These are phyloP conservation scores for Acipenser transmontanus DNA, from an alignment of 2,797 vertebrate genomes.

Conservation along the genomic window DNA sequence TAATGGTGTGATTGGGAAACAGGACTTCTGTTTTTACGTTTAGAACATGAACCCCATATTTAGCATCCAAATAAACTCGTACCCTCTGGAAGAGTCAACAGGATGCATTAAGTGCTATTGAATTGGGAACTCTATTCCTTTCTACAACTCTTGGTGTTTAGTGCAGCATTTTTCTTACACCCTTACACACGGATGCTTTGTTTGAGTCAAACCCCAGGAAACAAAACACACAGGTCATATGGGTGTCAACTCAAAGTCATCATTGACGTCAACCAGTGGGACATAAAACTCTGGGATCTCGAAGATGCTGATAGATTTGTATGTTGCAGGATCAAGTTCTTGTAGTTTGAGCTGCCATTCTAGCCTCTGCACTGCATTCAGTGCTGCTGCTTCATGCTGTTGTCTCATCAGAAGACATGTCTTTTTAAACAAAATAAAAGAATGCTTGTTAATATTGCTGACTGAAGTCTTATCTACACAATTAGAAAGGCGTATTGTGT, in stretches of 20 bases:
- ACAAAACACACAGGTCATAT: conserved; percentile 64
- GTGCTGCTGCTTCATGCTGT: conserved; percentile 94
- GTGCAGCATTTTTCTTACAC: conserved; percentile 45
- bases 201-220: conserved; percentile 3
- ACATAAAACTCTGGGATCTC: conserved; percentile 97
- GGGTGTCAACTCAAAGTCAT: conserved; percentile 95
- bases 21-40: too few relatives aligned
- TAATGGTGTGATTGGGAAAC: too few relatives aligned
- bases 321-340: conserved; percentile 91
- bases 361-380: conserved; percentile 93
- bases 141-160: conserved; percentile 34
- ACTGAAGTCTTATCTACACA: too few relatives aligned
- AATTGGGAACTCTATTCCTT: conserved; percentile 28
- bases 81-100: too few relatives aligned
- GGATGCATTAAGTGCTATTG: neutral
- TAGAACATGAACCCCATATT: too few relatives aligned
- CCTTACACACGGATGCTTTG: conserved; percentile 7
- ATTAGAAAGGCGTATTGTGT: too few relatives aligned
- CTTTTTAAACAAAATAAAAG: conserved; percentile 49
- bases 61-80: too few relatives aligned
- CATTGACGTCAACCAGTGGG: conserved; percentile 96
- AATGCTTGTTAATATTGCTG: neutral
- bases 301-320: conserved; percentile 97
- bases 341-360: conserved; percentile 98
- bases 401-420: conserved; percentile 97